These are phyloP conservation scores for Porites australiensis DNA, from an alignment of 64 coral and sea anemone species.

Conservation along the genomic window DNA sequence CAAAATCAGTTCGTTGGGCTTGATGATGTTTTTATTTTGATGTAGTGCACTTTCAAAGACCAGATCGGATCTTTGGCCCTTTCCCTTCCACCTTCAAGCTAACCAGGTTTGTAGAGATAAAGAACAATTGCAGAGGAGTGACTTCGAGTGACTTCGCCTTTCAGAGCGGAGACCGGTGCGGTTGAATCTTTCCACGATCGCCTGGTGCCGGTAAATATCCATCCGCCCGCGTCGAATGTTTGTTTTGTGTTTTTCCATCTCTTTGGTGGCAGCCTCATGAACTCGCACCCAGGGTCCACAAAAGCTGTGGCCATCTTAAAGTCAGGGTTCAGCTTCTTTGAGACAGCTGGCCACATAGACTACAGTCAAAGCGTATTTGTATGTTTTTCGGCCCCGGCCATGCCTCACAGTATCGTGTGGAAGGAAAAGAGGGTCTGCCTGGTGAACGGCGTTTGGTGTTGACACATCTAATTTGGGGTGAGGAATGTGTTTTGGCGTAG, in stretches of 20 bases:
- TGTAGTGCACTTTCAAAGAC: conserved; percentile 3
- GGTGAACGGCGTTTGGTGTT: background rate
- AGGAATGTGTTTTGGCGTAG: background rate
- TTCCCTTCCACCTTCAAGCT: conserved; percentile 50
- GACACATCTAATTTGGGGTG: conserved; percentile 6
- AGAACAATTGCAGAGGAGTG: conserved; percentile 22
- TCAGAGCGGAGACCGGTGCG: conserved; percentile 5
- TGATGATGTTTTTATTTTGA: background rate
- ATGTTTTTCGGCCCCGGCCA: background rate
- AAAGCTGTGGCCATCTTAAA: conserved; percentile 23
- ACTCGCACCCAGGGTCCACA: conserved; percentile 51
- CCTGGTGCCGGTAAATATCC: conserved; percentile 45
- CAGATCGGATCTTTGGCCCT: background rate
- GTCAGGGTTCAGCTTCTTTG: conserved; percentile 6
- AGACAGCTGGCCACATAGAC: conserved; percentile 35
- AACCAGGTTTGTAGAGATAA: conserved; percentile 56
- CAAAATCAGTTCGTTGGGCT: background rate
- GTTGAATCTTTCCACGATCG: conserved; percentile 26
- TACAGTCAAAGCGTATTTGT: conserved; percentile 12
- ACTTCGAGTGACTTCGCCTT: conserved; percentile 44
- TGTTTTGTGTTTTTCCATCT: conserved; percentile 14
- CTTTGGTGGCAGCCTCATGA: conserved; percentile 42
- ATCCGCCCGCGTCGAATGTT: background rate
- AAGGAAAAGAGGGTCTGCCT: too few relatives aligned
- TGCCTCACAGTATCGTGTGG: too few relatives aligned